Base-by-base conservation (phyloP, 53 echinoderm and acorn worm genomes). In the Zoroaster sp. region DNA sequence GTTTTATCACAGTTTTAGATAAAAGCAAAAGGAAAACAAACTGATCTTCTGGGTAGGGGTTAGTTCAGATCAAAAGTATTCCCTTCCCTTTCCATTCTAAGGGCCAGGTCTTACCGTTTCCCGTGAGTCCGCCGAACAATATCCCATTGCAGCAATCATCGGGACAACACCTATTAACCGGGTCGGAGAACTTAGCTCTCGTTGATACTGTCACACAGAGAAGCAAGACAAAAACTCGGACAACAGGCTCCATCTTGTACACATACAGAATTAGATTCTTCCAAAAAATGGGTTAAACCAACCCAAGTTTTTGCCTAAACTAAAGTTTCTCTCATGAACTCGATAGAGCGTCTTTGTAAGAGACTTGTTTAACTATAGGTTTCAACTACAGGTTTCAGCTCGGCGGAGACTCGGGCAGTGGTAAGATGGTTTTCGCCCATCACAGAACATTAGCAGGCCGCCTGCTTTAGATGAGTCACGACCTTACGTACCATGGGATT, bases 71-170 rank as follows among this genome's bases (percentile, higher is more conserved):
- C n/a, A n/a, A n/a, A n/a, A n/a, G 23, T 59, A 28, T 59, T 59
- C 28, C 25, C 21, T 7, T 15, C 59, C 59, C 55, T 23, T 59
- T 59, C 28, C 9, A 23, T 25, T 8, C 10, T 1, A 59, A 21
- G 21, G 1, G 21, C 11, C 21, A 59, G 5, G 4, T 25, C 83
- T 68, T 69, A 83, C 85, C 85, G 47, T 85, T 85, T 51, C 85
- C 85, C 21, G 85, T 85, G 0, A 85, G 51, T n/a, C 85, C 85
- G 15, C 85, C 85, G 71, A 85, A 85, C 35, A 85, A 35, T 30
- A 85, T 85, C 18, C 85, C 85, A 34, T 85, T 85, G 47, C 85
- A 85, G 49, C 85, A 85, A 0, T 39, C 21, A 14, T 85, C 85
- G 2, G 85, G 85, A 23, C 85, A 85, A 14, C 85, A 85, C 21